Evolutionary conservation across 2,113 vertebrate species (phyloP).

Genomic region (Anhinga anhinga): DNA sequence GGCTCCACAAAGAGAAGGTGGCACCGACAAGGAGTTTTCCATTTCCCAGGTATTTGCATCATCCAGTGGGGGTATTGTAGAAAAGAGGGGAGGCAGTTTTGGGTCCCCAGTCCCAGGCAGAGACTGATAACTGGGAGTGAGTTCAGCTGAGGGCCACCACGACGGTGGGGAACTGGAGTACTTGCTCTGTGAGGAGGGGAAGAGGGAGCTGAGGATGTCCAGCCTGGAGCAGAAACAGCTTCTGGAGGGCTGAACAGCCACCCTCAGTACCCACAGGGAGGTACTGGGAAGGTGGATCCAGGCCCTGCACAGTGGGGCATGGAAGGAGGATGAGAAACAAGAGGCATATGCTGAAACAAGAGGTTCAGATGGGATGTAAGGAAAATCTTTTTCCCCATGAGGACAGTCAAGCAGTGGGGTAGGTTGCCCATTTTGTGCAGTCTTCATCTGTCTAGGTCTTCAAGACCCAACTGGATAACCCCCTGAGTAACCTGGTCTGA

Average conservation of each 20-base stretch:
- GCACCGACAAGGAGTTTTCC: neutral
- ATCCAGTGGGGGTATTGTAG: neutral
- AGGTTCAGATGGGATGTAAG: neutral
- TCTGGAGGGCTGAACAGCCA: neutral
- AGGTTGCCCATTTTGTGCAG: neutral
- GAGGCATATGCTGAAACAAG: neutral
- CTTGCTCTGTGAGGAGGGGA: neutral
- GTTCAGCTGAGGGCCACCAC: neutral
- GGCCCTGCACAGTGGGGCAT: neutral
- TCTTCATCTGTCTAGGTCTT: neutral
- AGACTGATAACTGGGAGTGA: neutral
- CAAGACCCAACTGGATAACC: neutral
- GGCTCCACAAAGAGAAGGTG: neutral
- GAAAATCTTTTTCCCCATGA: neutral
- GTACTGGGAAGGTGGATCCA: neutral
- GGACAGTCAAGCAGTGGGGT: neutral
- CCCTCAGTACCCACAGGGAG: neutral
- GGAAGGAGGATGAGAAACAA: neutral
- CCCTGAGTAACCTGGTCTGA: neutral
- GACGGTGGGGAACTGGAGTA: neutral
- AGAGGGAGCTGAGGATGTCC: neutral
- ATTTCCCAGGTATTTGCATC: neutral
- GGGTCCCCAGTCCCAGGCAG: neutral
- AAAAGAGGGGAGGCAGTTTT: neutral
- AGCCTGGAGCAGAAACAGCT: neutral